Base-by-base conservation (phyloP, 2,113 vertebrate genomes). In the Herpetotheres cachinnans region DNA sequence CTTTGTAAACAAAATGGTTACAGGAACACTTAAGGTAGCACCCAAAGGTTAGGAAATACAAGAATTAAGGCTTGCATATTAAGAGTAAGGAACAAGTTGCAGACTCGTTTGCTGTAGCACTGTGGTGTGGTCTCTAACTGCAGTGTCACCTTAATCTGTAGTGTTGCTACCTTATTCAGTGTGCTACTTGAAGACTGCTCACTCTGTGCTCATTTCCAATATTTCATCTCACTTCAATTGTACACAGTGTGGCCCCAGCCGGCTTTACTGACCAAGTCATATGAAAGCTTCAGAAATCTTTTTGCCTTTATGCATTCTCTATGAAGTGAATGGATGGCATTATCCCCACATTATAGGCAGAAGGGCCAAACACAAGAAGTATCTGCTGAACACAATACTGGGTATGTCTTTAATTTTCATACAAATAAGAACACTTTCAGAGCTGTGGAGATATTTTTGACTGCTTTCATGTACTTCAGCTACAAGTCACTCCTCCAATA, bases 401-500 rank as follows among this genome's bases (percentile, higher is more conserved):
- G 30, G 32, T 49, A 42, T 16, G 9, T 44, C 18, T 65, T 70
- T 65, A 58, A 76, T 84, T 94, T 81, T 63, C 69, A 36, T 49
- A 26, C 71, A 69, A 67, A 46, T 50, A 67, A 44, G 13, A 85
- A 44, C n/a, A 17, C 2, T 32, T 14, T 49, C 4, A 14, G 18
- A 80, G 22, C 36, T 19, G 4, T 21, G 8, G 21, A 44, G 46
- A 6, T 46, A 30, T 6, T 86, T 82, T 42, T 29, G 40, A 10
- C 52, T 77, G 3, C 7, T 0, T 44, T 59, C 30, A 15, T 14
- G 1, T 29, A 16, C 38, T 63, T 34, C 10, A 40, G 1, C 13
- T 73, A 42, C 27, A 47, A 70, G 29, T 36, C 26, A 7, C 70
- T 30, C 10, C 8, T 61, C 13, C 26, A 26, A 1, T 25, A 26